Evolutionary conservation across 1,140 invertebrate genomes (phyloP), one percentile per base, ranked within the genome.

Genomic region (Acromyrmex echinatior): DNA sequence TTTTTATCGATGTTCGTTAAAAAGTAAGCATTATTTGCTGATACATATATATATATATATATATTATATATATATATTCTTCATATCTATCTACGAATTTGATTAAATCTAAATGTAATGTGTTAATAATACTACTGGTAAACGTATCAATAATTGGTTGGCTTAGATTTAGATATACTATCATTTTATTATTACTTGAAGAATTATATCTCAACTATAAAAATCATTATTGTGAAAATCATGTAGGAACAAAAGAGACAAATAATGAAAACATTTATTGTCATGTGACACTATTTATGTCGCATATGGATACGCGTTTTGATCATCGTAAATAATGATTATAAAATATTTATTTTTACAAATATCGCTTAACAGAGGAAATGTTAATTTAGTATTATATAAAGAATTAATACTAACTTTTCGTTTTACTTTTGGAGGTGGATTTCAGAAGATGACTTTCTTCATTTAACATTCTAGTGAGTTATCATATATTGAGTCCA

Each of bases 141-240:
- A 56, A 74, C 12, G 18, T 0, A 4, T 35, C 18, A 35, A 58
- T 18, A 16, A 68, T 5, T 45, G 35, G 7, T 39, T 35, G 21
- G 35, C n/a, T 45, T 21, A 39, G 28, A 9, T 65, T 45, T 21
- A 39, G 28, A 9, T 65, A 1, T 65, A 45, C 12, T 65, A n/a
- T 16, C 14, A 65, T 65, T 35, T 65, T 65, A 35, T 65, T 35
- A 65, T n/a, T 63, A 65, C 18, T 65, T n/a, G 16, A 65, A 65
- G 28, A 65, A 65, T 35, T 53, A 53, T 12, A 71, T 71, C 28
- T 53, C 3, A 56, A 74, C 53, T 53, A n/a, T 56, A 73, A 9
- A 28, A 56, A 14, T n/a, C n/a, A 74, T 58, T 74, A 58, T 35
- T 74, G 25, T 1, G 6, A 68, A 68, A 68, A 21, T 1, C 31